A percentile compares a stretch with the other conserved stretches of the same genome.
Conservation (phyloP, 2,113 vertebrate genomes). For the Erinaceus europaeus region DNA sequence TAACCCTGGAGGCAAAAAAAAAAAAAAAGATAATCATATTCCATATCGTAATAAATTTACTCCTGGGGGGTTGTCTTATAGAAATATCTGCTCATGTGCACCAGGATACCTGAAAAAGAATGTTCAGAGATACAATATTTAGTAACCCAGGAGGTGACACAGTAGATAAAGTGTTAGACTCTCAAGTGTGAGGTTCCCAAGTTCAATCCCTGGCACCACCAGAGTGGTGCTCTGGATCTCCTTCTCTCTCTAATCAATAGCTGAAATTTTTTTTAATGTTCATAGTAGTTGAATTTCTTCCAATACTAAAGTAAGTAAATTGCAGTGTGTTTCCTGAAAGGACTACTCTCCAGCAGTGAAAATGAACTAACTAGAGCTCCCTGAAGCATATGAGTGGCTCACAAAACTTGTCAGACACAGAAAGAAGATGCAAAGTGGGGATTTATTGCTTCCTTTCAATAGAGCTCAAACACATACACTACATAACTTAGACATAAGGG, state of each 20-base stretch:
- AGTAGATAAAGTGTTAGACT: too few relatives aligned
- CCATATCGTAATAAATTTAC: neutral
- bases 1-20: too few relatives aligned
- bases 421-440: neutral
- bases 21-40: neutral
- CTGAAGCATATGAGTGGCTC: neutral
- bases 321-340: neutral
- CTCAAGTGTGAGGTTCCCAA: neutral
- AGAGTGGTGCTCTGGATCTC: too few relatives aligned
- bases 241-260: too few relatives aligned
- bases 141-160: neutral
- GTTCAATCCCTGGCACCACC: neutral
- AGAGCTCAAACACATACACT: neutral
- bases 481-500: neutral
- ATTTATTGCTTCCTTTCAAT: neutral
- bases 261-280: too few relatives aligned
- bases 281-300: neutral
- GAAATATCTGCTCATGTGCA: neutral
- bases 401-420: neutral
- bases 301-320: neutral
- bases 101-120: neutral
- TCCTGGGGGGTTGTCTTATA: neutral
- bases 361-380: neutral
- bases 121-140: neutral
- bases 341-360: neutral